Conservation (phyloP, 2,797 vertebrate genomes). For the Pagetopsis macropterus region DNA sequence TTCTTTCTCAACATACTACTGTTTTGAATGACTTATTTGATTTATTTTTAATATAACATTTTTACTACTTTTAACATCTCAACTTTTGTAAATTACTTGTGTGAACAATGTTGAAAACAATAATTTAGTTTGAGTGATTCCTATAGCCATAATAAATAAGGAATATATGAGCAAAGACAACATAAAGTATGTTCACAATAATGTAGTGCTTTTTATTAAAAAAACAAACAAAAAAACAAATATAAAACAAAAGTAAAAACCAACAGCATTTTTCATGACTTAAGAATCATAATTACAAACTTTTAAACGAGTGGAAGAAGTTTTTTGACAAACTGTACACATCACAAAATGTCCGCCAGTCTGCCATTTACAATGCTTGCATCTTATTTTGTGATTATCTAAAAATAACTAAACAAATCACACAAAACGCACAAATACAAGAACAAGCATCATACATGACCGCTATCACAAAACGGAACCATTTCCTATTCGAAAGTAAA, state of each 20-base stretch:
- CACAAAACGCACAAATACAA: conserved; percentile 89
- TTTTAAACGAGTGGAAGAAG: conserved; percentile 87
- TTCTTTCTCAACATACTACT: too few relatives aligned
- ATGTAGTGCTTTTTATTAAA: conserved; percentile 90
- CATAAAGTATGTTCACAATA: conserved; percentile 82
- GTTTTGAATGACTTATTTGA: too few relatives aligned
- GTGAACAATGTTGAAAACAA: too few relatives aligned
- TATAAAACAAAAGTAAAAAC: conserved; percentile 90
- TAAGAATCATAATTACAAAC: conserved; percentile 91
- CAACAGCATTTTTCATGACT: conserved; percentile 87
- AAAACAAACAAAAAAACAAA: conserved; percentile 84
- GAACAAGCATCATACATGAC: conserved; percentile 89
- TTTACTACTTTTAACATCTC: too few relatives aligned
- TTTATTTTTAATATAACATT: too few relatives aligned
- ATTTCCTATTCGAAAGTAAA: conserved; percentile 78
- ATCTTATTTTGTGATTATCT: conserved; percentile 91
- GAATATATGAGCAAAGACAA: conserved; percentile 40
- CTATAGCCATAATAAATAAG: too few relatives aligned
- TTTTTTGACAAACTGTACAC: conserved; percentile 88
- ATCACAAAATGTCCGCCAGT: conserved; percentile 88
- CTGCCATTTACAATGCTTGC: conserved; percentile 90
- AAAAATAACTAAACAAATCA: conserved; percentile 89
- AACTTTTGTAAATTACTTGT: too few relatives aligned
- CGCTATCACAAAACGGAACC: conserved; percentile 85
- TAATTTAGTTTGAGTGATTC: too few relatives aligned